Percentiles rank a stretch among this genome's conserved stretches.
Evolutionary conservation across 2,888 invertebrate species (phyloP).

Genomic region (Achlya flavicornis): DNA sequence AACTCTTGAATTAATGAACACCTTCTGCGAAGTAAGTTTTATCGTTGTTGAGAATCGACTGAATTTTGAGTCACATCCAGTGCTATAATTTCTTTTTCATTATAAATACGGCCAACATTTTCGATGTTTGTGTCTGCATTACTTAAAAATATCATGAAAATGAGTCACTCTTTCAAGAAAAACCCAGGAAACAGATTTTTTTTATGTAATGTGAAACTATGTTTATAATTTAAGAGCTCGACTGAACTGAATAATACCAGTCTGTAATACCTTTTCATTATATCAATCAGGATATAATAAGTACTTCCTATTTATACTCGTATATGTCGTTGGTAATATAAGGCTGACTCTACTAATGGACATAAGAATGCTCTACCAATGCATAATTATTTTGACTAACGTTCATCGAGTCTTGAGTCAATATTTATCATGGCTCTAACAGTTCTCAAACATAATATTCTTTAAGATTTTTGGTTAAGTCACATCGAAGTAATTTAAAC

Average conservation of each 20-base stretch:
- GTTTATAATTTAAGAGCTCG: too few species aligned
- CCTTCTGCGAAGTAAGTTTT: conserved; percentile 2
- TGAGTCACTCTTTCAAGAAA: not conserved
- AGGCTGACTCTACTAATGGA: not conserved
- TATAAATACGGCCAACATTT: not conserved
- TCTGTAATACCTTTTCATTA: too few species aligned
- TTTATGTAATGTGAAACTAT: not conserved
- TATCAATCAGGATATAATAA: too few species aligned
- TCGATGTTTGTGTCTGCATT: not conserved
- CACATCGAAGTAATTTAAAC: conserved; percentile 20
- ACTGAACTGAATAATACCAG: too few species aligned
- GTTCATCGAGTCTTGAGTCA: too few species aligned
- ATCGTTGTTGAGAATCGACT: conserved; percentile 7
- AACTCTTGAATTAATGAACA: not conserved
- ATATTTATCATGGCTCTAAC: too few species aligned
- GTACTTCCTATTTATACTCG: too few species aligned
- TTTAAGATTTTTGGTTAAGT: not conserved
- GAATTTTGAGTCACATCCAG: conserved; percentile 8
- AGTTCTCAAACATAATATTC: not conserved
- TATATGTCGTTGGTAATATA: too few species aligned
- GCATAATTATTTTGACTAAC: too few species aligned
- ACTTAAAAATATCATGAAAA: not conserved
- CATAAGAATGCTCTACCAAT: not conserved
- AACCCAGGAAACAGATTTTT: not conserved
- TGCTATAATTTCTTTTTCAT: conserved; percentile 5